Base-by-base conservation (phyloP, 2,888 invertebrate genomes). In the Rotaria magnacalcarata region DNA sequence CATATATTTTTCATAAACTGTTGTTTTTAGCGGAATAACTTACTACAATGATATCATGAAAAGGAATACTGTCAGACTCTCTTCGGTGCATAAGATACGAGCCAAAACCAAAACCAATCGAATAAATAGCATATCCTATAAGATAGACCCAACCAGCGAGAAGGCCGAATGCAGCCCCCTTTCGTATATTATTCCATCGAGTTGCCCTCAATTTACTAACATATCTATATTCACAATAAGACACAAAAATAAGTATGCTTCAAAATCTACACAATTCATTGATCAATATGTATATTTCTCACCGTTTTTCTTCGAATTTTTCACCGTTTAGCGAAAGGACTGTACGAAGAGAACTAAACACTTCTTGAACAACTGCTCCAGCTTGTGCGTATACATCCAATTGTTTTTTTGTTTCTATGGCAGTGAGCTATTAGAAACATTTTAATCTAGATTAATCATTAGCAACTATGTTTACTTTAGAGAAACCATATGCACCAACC, bases 401-500 rank as follows among this genome's bases (percentile, higher is more conserved):
- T 52, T 87, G 85, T 14, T 85, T 86, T 14, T 21, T 34, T n/a
- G 86, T 5, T 34, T 67, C 67, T 67, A 34, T 67, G 34, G 4
- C 16, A 16, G 10, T 27, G 3, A 27, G 2, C 67, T 67, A 34
- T 56, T 7, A 8, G 7, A 56, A 10, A 24, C 24, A 0, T 2
- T 24, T 8, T 10, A 10, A 24, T 24, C 8, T 56, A 21, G 5
- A 0, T 56, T 8, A 24, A 56, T 56, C 8, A 24, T 2, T 21
- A 56, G 4, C 4, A 7, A 24, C 8, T 2, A 43, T 43, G 4
- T 2, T 3, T 52, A 86, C 86, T n/a, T 84, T 84, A 2, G 84
- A 52, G 47, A 86, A 86, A 16, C 67, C 43, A 24, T 74, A n/a
- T 16, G 86, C 52, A 4, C 52, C 92, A 88, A 74, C 19, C 47